Conservation (phyloP, 2,113 vertebrate species). For the Odocoileus virginianus region DNA sequence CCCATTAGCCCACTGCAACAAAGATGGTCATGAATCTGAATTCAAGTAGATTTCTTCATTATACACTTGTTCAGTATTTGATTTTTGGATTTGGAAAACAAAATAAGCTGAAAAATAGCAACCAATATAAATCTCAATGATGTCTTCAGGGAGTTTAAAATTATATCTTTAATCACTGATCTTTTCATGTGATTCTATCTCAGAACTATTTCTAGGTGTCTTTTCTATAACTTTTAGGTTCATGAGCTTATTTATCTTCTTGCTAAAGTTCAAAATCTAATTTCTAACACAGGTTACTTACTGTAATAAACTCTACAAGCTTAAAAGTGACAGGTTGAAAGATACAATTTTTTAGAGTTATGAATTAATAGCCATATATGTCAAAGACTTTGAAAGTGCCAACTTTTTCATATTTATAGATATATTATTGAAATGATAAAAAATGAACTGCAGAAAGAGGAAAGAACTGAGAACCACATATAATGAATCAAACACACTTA, state of each 20-base stretch:
- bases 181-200: constrained; percentile 78
- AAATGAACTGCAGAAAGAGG: constrained; percentile 87
- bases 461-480: constrained; percentile 86
- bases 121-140: constrained; percentile 62
- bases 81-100: constrained; percentile 50
- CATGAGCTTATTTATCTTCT: constrained; percentile 85
- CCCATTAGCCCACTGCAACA: neutral
- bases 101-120: constrained; percentile 68
- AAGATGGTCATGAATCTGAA: neutral
- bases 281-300: constrained; percentile 87
- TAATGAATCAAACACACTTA: constrained; percentile 92
- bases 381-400: constrained; percentile 87
- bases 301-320: constrained; percentile 84
- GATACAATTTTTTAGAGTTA: constrained; percentile 87
- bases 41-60: neutral
- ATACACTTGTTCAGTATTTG: neutral
- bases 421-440: constrained; percentile 93
- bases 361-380: constrained; percentile 87
- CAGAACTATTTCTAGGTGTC: constrained; percentile 76
- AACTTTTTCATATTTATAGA: constrained; percentile 94
- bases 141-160: constrained; percentile 73
- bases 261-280: constrained; percentile 86
- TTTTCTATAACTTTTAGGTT: constrained; percentile 77
- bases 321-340: constrained; percentile 87
- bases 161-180: constrained; percentile 75